Percentiles rank a stretch among this genome's conserved stretches.
Conservation (phyloP, 2,113 vertebrate species). For the Melospiza georgiana region DNA sequence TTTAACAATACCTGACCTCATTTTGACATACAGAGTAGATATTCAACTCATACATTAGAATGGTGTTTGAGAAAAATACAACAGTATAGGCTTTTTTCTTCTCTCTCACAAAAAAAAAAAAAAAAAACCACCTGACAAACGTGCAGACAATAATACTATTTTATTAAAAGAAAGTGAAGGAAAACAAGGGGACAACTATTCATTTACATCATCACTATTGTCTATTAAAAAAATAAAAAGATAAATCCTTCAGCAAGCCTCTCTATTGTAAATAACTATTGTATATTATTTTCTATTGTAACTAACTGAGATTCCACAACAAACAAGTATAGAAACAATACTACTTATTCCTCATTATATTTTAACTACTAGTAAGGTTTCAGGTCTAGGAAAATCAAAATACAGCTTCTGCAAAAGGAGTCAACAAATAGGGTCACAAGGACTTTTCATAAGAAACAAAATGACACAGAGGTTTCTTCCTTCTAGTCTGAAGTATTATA, state of each 20-base stretch:
- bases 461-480: neutral
- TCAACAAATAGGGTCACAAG: neutral
- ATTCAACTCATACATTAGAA: neutral
- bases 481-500: neutral
- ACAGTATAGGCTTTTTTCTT: neutral
- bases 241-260: neutral
- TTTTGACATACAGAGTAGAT: neutral
- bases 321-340: neutral
- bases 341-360: neutral
- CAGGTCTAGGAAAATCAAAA: neutral
- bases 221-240: neutral
- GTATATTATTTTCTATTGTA: neutral
- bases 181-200: neutral
- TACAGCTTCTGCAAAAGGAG: neutral
- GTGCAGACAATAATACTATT: neutral
- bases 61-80: neutral
- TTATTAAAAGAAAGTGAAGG: neutral
- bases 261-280: neutral
- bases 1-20: neutral
- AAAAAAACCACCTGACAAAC: neutral
- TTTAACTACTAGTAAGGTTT: neutral
- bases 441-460: neutral
- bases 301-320: neutral
- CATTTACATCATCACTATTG: neutral
- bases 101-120: neutral